These are phyloP conservation scores for Tubulanus polymorphus DNA, from an alignment of 2,888 invertebrate genomes.

Conservation along the genomic window DNA sequence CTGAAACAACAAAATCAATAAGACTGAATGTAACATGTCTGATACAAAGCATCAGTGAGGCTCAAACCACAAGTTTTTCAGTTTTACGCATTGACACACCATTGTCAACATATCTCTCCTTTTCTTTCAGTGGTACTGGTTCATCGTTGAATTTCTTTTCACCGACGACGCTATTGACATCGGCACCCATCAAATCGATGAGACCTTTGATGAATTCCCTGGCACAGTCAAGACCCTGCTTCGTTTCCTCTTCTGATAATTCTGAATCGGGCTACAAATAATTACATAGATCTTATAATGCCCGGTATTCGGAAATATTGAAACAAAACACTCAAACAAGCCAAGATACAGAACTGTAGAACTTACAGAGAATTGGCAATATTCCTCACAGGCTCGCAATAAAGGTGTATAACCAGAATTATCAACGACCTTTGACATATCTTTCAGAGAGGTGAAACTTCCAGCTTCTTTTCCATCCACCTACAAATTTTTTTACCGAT, in stretches of 20 bases:
- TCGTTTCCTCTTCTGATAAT: slow-evolving; percentile 8
- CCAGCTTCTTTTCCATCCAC: too few species aligned
- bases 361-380: slow-evolving; percentile 22
- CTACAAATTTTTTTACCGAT: too few species aligned
- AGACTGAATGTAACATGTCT: too few species aligned
- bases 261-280: not conserved
- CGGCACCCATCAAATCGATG: slow-evolving; percentile 31
- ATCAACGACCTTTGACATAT: slow-evolving; percentile 43
- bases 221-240: too few species aligned
- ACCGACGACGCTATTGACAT: slow-evolving; percentile 36
- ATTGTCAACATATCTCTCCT: slow-evolving; percentile 26
- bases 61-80: too few species aligned
- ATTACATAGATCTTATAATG: too few species aligned
- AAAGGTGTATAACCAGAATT: slow-evolving; percentile 49
- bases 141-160: slow-evolving; percentile 10
- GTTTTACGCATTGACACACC: slow-evolving; percentile 26
- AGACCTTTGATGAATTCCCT: slow-evolving; percentile 37
- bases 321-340: too few species aligned
- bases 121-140: slow-evolving; percentile 16
- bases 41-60: too few species aligned
- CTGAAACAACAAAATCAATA: slow-evolving; percentile 32
- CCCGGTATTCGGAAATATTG: too few species aligned
- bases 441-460: too few species aligned
- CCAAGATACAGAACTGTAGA: too few species aligned
- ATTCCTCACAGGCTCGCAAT: slow-evolving; percentile 39